Percentiles rank a stretch among this genome's conserved stretches.
These are phyloP conservation scores for Litoditis marina DNA, from an alignment of 2,888 invertebrate genomes.

Conservation along the genomic window DNA sequence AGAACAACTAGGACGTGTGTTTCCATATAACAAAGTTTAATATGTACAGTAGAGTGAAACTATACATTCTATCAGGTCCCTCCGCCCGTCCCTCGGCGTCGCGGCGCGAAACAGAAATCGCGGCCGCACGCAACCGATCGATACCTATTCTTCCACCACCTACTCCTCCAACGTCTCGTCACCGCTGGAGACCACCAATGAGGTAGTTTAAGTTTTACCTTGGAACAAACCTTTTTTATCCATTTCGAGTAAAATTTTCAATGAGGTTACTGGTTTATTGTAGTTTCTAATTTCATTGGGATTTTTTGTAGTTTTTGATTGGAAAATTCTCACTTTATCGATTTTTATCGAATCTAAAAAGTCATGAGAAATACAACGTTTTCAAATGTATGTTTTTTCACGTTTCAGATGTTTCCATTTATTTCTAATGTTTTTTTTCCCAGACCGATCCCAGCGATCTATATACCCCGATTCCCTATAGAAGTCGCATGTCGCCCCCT, in stretches of 20 bases:
- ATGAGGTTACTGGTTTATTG: too few species aligned
- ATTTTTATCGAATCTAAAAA: background rate
- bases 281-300: too few species aligned
- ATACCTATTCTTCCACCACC: slow-evolving; percentile 15
- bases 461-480: slow-evolving; percentile 8
- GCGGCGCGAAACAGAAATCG: background rate
- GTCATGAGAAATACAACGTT: background rate
- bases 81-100: background rate
- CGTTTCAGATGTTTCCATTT: background rate
- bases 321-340: background rate
- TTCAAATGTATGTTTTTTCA: background rate
- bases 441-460: slow-evolving; percentile 11
- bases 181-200: slow-evolving; percentile 6
- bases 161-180: slow-evolving; percentile 4
- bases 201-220: too few species aligned
- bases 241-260: too few species aligned
- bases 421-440: background rate
- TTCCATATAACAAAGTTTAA: too few species aligned
- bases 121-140: background rate
- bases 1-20: too few species aligned
- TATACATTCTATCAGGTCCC: too few species aligned
- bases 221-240: too few species aligned
- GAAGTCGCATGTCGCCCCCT: background rate
- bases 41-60: too few species aligned
- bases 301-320: background rate